Evolutionary conservation across 1,140 invertebrate species (phyloP), one percentile per base, ranked within the genome.

Genomic region (Drosophila lacteicornis): DNA sequence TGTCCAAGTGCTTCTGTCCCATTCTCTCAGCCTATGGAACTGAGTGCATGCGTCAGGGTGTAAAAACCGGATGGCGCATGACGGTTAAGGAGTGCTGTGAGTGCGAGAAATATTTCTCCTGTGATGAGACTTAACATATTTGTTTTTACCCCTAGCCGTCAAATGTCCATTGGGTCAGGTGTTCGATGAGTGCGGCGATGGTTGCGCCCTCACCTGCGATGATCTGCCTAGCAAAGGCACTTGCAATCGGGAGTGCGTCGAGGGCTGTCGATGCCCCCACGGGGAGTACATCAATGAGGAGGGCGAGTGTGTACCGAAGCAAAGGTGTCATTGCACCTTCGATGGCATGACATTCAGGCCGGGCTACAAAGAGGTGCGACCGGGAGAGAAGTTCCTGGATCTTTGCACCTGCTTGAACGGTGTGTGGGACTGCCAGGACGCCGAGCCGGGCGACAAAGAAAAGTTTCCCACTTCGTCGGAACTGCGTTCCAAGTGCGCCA

Each of bases 181-280:
- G 40, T 98, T 96, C 92, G 96, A 96, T 78, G 94, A 96, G 17
- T 97, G 97, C 82, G 96, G 96, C 3, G 95, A 96, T 87, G 95
- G 96, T 6, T 97, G 97, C 82, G 93, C 94, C 2, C 93, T 95
- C 17, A 95, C 95, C 22, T 98, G 97, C 80, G 81, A 94, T 4
- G 96, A 97, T 92, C 92, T 96, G 19, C 80, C 83, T 11, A 56
- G 63, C 9, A 86, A 91, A 51, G 81, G 67, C 43, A 82, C 56
- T 15, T 92, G 78, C 73, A 87, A 70, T 22, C 76, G 60, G n/a
- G 84, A 92, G 40, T 98, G 97, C 85, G 96, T 97, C 1, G 97
- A 98, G 91, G 97, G 97, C 2, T 98, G 97, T 92, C 96, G 96
- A 67, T 98, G 97, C 91, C 96, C 97, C 0, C 93, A 94, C 49